Percentiles rank a stretch among this genome's conserved stretches.
Conservation (phyloP, 2,113 vertebrate genomes). For the Columba livia region DNA sequence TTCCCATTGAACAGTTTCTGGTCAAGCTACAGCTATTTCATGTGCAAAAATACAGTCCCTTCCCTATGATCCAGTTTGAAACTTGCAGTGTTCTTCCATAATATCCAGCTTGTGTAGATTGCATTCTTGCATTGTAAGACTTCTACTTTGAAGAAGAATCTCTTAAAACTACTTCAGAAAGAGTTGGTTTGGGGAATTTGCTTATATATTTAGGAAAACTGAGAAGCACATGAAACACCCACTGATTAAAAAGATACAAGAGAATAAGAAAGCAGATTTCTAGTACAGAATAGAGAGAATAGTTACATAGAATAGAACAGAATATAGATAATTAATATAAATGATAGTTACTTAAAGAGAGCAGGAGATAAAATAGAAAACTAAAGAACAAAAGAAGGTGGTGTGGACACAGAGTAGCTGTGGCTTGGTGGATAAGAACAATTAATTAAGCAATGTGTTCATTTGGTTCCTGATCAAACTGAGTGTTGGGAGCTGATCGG, state of each 20-base stretch:
- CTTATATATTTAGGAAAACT: not conserved
- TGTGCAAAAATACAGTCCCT: not conserved
- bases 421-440: not conserved
- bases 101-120: not conserved
- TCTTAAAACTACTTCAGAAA: not conserved
- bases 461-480: accelerated
- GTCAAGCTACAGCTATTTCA: not conserved
- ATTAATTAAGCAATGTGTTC: accelerated
- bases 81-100: not conserved
- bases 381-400: not conserved
- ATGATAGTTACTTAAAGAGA: not conserved
- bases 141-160: not conserved
- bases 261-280: not conserved
- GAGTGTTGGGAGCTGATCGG: not conserved
- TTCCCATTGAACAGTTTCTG: not conserved
- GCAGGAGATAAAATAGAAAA: not conserved
- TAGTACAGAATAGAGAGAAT: not conserved
- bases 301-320: no score
- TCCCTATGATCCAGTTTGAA: not conserved
- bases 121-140: not conserved
- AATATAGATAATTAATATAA: no score
- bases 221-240: not conserved
- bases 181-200: not conserved
- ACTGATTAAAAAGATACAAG: not conserved
- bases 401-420: not conserved